Conservation (phyloP, 2,797 vertebrate species). For the Momotus momota region DNA sequence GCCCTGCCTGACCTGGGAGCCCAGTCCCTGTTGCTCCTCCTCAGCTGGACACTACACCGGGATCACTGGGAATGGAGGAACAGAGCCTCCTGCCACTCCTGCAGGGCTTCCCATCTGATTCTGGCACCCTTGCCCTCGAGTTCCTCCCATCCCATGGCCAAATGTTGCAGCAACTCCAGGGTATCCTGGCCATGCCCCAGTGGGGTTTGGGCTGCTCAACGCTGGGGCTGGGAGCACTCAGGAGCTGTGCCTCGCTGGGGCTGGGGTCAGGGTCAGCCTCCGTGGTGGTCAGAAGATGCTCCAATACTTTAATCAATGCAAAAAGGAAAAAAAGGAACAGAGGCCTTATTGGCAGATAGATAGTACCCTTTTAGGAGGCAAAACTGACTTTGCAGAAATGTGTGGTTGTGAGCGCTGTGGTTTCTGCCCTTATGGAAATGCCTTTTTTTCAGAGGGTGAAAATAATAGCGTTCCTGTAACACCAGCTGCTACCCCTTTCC, state of each 20-base stretch:
- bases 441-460: not conserved
- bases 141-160: rapidly evolving
- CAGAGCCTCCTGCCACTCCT: rapidly evolving
- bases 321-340: not conserved
- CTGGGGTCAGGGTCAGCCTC: too few species aligned
- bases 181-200: too few species aligned
- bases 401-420: rapidly evolving
- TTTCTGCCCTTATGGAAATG: not conserved
- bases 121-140: too few species aligned
- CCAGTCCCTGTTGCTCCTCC: not conserved
- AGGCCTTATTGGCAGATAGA: not conserved
- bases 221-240: too few species aligned
- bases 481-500: not conserved
- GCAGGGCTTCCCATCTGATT: not conserved
- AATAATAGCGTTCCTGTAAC: not conserved
- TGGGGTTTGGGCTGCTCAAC: not conserved
- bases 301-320: too few species aligned
- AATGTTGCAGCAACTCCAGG: too few species aligned
- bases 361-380: not conserved
- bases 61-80: not conserved
- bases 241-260: not conserved
- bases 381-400: not conserved
- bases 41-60: rapidly evolving
- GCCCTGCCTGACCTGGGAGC: too few species aligned
- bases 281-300: not conserved